phyloP scores from a whole-genome alignment of 2,888 invertebrate species.

The Eupithecia subumbrata region DNA sequence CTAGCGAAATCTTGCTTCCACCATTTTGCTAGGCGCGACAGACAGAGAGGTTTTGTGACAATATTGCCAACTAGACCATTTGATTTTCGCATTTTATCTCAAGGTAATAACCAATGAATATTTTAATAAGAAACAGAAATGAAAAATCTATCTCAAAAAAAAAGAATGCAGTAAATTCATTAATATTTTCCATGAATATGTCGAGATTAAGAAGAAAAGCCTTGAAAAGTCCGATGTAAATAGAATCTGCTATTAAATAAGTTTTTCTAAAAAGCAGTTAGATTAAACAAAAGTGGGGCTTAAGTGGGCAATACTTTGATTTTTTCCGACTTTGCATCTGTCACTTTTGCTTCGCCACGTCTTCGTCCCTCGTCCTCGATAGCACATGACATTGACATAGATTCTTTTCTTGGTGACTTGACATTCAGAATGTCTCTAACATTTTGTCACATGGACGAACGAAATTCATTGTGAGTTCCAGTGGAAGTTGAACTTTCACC shows the following conservation, averaged over 20 bases:
- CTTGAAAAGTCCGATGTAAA: background rate
- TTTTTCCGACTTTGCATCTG: background rate
- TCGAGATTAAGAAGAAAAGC: background rate
- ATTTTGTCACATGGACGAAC: background rate
- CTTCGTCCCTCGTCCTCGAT: background rate
- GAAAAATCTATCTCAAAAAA: background rate
- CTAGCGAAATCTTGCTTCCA: constrained; percentile 41
- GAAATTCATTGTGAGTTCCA: no score
- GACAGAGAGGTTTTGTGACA: constrained; percentile 14
- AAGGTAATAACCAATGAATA: background rate
- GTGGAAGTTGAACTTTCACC: no score
- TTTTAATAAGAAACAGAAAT: background rate
- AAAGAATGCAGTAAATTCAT: background rate
- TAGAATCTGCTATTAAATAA: background rate
- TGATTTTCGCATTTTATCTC: background rate
- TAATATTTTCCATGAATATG: background rate
- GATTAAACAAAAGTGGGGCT: background rate
- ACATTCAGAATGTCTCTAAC: background rate
- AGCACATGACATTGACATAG: constrained; percentile 6
- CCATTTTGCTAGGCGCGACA: constrained; percentile 46
- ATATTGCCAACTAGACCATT: constrained; percentile 21
- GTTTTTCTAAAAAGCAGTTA: background rate
- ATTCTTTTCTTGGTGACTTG: background rate
- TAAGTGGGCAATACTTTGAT: constrained; percentile 10
- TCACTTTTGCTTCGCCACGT: background rate